A percentile compares a stretch with the other conserved stretches of the same genome.
phyloP scores from a whole-genome alignment of 2,888 invertebrate genomes.

The Acronicta leporina region DNA sequence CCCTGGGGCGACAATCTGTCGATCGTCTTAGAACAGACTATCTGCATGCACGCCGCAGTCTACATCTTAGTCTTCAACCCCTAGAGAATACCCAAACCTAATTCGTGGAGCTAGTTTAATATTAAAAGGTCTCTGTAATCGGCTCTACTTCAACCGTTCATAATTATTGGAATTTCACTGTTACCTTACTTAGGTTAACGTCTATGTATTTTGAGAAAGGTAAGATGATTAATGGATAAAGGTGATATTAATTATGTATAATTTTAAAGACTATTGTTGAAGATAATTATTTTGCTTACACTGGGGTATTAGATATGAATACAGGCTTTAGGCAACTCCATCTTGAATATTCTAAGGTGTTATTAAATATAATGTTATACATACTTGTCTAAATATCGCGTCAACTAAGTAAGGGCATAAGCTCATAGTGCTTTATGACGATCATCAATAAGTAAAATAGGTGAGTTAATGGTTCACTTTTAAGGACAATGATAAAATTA shows the following conservation, averaged over 20 bases:
- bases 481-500: no score
- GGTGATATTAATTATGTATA: slow-evolving; percentile 45
- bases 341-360: slow-evolving; percentile 1
- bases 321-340: slow-evolving; percentile 12
- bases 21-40: slow-evolving; percentile 58
- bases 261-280: slow-evolving; percentile 41
- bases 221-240: slow-evolving; percentile 47
- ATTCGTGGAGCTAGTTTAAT: slow-evolving; percentile 56
- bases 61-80: slow-evolving; percentile 44
- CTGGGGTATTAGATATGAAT: slow-evolving; percentile 25
- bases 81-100: slow-evolving; percentile 57
- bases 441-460: no score
- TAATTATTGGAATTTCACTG: slow-evolving; percentile 45
- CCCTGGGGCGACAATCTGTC: slow-evolving; percentile 66
- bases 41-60: slow-evolving; percentile 53
- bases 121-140: slow-evolving; percentile 64
- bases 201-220: slow-evolving; percentile 18
- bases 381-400: background rate
- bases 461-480: no score
- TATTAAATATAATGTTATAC: background rate
- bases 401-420: background rate
- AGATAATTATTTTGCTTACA: slow-evolving; percentile 32
- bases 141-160: slow-evolving; percentile 56
- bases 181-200: slow-evolving; percentile 17
- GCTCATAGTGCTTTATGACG: no score